Evolutionary conservation across 2,888 invertebrate genomes (phyloP), one percentile per base, ranked within the genome.

Genomic region (Osedax frankpressi): DNA sequence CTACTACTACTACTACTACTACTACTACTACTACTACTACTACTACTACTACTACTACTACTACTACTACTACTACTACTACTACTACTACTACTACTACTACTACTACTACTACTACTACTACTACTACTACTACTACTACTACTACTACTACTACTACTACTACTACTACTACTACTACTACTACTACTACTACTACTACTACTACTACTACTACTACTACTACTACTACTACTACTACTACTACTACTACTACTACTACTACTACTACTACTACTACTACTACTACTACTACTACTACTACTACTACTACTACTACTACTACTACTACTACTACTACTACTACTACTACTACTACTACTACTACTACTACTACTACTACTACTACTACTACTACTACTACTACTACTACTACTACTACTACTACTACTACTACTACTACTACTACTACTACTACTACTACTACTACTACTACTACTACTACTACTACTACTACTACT

Each of bases 1-100:
- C 74, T 73, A 63, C 75, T 70, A 67, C 76, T 74, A 69, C 76
- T 70, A 70, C 74, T 74, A 59, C 76, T 74, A 60, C 76, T 74
- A 68, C 75, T 73, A 71, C 73, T 74, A 44, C 44, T 19, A 44
- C 44, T 44, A 44, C 44, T 19, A 44, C 70, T 70, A 11, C 25
- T 70, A 11, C 70, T 70, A 0, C 70, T 28, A 2, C 28, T 70
- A n/a, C 70, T 28, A 2, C 70, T 70, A 2, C 70, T 28, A n/a
- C 70, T 70, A 2, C 70, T 28, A 2, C 70, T 70, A 2, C 70
- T 70, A 26, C 70, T 70, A 2, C 70, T 70, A 2, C 70, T 70
- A 1, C 70, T 70, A 2, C 70, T 70, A 2, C 73, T 30, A 2
- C 75, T 71, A 44, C 75, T 73, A 60, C 73, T 63, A 44, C 73